Evolutionary conservation across 2,888 invertebrate species (phyloP), one percentile per base, ranked within the genome.

Genomic region (Psylliodes chrysocephalus): DNA sequence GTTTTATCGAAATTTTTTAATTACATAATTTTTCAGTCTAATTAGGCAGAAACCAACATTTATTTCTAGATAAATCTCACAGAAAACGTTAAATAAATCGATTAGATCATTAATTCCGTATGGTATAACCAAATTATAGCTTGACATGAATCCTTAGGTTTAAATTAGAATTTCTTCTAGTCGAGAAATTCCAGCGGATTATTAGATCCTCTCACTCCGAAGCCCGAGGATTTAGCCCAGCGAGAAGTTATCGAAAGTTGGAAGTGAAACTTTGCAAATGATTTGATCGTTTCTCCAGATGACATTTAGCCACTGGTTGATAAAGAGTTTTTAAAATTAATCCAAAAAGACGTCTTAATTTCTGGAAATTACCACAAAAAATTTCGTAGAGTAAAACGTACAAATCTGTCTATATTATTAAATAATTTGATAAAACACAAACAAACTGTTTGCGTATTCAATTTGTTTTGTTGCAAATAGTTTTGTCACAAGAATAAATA

Each of bases 91-190:
- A 12, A 38, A 18, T 38, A 44, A 56, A 56, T 56, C 30, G 42
- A 46, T 44, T 22, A 28, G 10, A 17, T 18, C 30, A 25, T 46
- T 56, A 56, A 56, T 56, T 44, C 44, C 42, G 28, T 56, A n/a
- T 18, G 15, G 8, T 14, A 25, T 51, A 33, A 52, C 15, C 53
- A 28, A 63, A 59, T 59, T 57, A 59, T 12, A 44, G 25, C 44
- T 53, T 49, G 62, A 51, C 59, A 59, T 35, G 35, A 38, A 62
- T 55, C 49, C 28, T 40, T 51, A 54, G 59, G 14, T 59, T 62
- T 42, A 62, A 59, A 66, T 62, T 66, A 49, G 54, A 62, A 54
- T 53, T 57, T 40, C 54, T 66, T 51, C 62, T 51, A 35, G 54
- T 22, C 38, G 22, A 56, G 49, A 56, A 62, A 62, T 56, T 56